A percentile compares a stretch with the other conserved stretches of the same genome.
Conservation (phyloP, 92 coral and sea anemone species). For the Plumapathes pennacea region DNA sequence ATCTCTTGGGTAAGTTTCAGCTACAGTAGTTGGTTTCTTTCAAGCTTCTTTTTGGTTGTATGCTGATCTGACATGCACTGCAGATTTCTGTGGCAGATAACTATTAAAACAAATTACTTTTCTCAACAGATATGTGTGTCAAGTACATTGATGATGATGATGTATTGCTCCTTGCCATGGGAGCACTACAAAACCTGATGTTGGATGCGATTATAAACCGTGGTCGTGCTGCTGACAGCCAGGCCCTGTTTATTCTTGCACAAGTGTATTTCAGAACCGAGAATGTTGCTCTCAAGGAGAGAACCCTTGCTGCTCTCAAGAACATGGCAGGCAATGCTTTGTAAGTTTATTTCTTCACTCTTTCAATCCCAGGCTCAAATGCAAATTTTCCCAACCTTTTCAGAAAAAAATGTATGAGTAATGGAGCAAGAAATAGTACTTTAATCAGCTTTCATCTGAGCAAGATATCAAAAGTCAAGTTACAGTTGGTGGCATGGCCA, state of each 20-base stretch:
- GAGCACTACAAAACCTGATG: slow-evolving; percentile 76
- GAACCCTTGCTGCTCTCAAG: slow-evolving; percentile 68
- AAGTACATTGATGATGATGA: slow-evolving; percentile 64
- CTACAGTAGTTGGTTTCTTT: not conserved
- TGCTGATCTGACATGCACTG: not conserved
- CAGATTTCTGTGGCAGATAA: not conserved
- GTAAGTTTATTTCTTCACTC: too few relatives aligned
- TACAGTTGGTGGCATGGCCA: too few relatives aligned
- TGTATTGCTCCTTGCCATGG: slow-evolving; percentile 64
- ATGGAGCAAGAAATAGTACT: too few relatives aligned
- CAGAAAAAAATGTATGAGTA: too few relatives aligned
- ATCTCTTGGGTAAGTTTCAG: slow-evolving; percentile 67
- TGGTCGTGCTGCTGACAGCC: slow-evolving; percentile 67
- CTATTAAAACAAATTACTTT: not conserved
- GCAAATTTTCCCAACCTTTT: too few relatives aligned
- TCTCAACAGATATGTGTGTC: slow-evolving; percentile 57
- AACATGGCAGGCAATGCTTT: slow-evolving; percentile 73
- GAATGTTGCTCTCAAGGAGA: slow-evolving; percentile 47
- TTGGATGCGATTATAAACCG: slow-evolving; percentile 66
- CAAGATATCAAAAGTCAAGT: too few relatives aligned
- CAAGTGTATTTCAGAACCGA: slow-evolving; percentile 44
- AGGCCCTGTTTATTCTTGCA: slow-evolving; percentile 64
- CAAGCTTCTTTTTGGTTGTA: not conserved
- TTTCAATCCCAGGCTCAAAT: too few relatives aligned
- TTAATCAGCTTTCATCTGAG: too few relatives aligned